Evolutionary conservation across 2,113 vertebrate species (phyloP).

Genomic region (Pogona vitticeps): DNA sequence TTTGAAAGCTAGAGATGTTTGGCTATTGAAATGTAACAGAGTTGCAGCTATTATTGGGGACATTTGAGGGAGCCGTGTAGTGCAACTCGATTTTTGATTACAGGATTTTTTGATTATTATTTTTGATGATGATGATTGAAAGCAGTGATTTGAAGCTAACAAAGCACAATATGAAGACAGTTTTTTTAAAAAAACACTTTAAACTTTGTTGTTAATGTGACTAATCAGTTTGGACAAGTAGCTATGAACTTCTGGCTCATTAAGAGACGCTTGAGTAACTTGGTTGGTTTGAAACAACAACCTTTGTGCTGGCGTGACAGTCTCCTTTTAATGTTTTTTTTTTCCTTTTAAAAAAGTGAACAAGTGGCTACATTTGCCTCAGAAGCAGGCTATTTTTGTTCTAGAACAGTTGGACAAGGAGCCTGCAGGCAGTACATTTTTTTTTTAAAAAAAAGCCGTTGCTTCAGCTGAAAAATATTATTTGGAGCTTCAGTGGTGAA

Average conservation of each 20-base stretch:
- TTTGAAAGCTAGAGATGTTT: background rate
- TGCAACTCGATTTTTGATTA: background rate
- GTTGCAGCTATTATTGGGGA: slow-evolving; percentile 32
- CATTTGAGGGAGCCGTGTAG: slow-evolving; percentile 56
- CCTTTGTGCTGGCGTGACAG: slow-evolving; percentile 67
- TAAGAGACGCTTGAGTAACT: slow-evolving; percentile 75
- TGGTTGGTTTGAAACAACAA: slow-evolving; percentile 65
- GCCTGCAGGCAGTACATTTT: slow-evolving; percentile 34
- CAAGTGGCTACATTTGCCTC: slow-evolving; percentile 55
- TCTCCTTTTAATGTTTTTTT: slow-evolving; percentile 29
- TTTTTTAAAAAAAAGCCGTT: slow-evolving; percentile 35
- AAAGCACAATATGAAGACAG: slow-evolving; percentile 57
- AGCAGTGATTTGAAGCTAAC: slow-evolving; percentile 42
- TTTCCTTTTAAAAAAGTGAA: slow-evolving; percentile 39
- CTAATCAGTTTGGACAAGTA: slow-evolving; percentile 75
- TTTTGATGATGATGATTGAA: too few species aligned
- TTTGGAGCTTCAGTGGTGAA: slow-evolving; percentile 21
- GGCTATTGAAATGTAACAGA: slow-evolving; percentile 28
- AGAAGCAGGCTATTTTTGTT: slow-evolving; percentile 59
- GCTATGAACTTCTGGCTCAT: slow-evolving; percentile 72
- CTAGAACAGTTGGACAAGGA: slow-evolving; percentile 51
- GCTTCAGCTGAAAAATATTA: slow-evolving; percentile 43
- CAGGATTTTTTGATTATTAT: too few species aligned
- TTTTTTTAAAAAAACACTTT: slow-evolving; percentile 35
- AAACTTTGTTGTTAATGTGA: slow-evolving; percentile 67